Base-by-base conservation (phyloP, 2,888 invertebrate genomes). In the Reticulitermes lucifugus region DNA sequence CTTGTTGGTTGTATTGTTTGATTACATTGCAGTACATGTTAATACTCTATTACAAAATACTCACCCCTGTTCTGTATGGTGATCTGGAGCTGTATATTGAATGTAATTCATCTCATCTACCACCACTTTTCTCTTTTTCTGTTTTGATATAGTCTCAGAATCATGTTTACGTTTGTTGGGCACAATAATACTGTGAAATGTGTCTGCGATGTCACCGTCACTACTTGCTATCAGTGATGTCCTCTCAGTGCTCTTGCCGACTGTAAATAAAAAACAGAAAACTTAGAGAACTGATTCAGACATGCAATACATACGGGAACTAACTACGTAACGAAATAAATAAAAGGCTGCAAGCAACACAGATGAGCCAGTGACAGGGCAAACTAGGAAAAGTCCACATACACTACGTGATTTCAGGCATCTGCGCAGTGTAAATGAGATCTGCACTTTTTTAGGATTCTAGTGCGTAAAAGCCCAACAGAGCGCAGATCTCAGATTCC, bases 41-140 rank as follows among this genome's bases (percentile, higher is more conserved):
- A 35, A 35, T 35, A 51, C 4, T 51, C 6, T 51, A 14, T 12
- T 51, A 51, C 9, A 51, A 9, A 12, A 51, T 12, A 89, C 90
- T 91, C 90, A 96, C 96, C 96, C 96, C 87, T 93, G 92, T 91
- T 98, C 98, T 0, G 97, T 96, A 88, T 97, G 95, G 89, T 95
- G 95, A 90, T 98, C 98, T 70, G 94, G 93, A 0, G 98, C 96
- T 86, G 93, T 92, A 90, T 98, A 98, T 4, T 96, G 96, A 88
- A 99, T 95, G 90, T 96, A 99, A 91, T 97, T 95, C 88, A 98
- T 97, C 86, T 95, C 94, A 86, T 97, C 96, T 4, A 91, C 91
- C 73, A 91, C 91, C 73, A 91, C 90, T 86, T 91, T 91, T 82
- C 89, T 90, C 88, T 91, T 94, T 88, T 93, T 93, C 88, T 92